Percentiles rank a stretch among this genome's conserved stretches.
Conservation (phyloP, 1,140 invertebrate genomes). For the Brachystomella parvula region DNA sequence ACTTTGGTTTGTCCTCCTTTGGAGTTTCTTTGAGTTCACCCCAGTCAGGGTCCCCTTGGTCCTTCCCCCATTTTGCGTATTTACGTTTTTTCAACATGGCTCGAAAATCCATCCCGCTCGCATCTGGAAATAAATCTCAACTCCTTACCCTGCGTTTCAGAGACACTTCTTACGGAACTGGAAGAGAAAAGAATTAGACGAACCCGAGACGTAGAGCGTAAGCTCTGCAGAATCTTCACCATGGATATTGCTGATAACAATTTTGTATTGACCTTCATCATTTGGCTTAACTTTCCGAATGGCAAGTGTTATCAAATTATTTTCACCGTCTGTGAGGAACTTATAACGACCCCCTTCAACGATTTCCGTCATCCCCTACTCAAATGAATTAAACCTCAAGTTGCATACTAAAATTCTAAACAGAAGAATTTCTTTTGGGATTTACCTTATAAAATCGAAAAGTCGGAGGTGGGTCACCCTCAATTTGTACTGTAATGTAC, state of each 20-base stretch:
- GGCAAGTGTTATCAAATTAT: constrained; percentile 80
- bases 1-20: constrained; percentile 63
- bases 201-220: constrained; percentile 91
- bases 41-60: constrained; percentile 83
- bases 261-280: constrained; percentile 94
- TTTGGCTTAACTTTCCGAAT: constrained; percentile 92
- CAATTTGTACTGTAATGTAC: constrained; percentile 76
- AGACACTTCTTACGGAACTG: not conserved
- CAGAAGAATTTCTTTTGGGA: no score
- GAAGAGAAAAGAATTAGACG: not conserved
- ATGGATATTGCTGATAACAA: constrained; percentile 83
- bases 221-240: constrained; percentile 92
- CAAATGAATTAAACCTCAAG: not conserved
- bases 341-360: constrained; percentile 87
- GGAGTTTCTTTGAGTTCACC: constrained; percentile 87
- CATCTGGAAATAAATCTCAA: constrained; percentile 52
- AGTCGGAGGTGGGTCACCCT: constrained; percentile 85
- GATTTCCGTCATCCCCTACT: constrained; percentile 69
- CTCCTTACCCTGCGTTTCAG: not conserved
- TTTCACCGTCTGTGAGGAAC: constrained; percentile 79
- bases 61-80: constrained; percentile 84
- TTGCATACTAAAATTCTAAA: not conserved
- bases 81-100: constrained; percentile 94
- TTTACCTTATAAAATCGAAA: constrained; percentile 90
- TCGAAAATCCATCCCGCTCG: constrained; percentile 97